Conservation (phyloP, 1,140 invertebrate genomes). For the Procambarus clarkii region DNA sequence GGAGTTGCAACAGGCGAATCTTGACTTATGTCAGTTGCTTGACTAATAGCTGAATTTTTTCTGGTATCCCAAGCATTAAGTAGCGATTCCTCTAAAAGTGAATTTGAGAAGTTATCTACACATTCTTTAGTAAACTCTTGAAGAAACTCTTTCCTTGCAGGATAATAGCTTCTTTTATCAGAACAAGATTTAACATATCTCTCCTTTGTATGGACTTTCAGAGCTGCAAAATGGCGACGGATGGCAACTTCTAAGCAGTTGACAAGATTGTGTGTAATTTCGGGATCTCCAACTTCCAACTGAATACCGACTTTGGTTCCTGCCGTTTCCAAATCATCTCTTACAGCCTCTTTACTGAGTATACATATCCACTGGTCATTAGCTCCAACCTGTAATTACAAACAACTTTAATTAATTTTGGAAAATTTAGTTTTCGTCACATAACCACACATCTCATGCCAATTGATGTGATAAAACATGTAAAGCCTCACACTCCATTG, state of each 20-base stretch:
- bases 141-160: slow-evolving; percentile 33
- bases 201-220: slow-evolving; percentile 11
- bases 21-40: slow-evolving; percentile 38
- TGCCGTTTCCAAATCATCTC: slow-evolving; percentile 38
- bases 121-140: slow-evolving; percentile 55
- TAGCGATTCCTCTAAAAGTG: slow-evolving; percentile 46
- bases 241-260: slow-evolving; percentile 61
- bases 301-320: slow-evolving; percentile 56
- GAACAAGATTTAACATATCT: not conserved
- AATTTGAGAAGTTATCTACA: slow-evolving; percentile 62
- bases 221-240: slow-evolving; percentile 37
- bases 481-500: not conserved
- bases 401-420: not conserved
- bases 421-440: not conserved
- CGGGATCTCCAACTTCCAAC: slow-evolving; percentile 66
- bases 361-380: slow-evolving; percentile 67
- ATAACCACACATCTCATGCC: too few relatives aligned
- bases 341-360: slow-evolving; percentile 61
- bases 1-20: slow-evolving; percentile 35
- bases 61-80: slow-evolving; percentile 52
- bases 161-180: slow-evolving; percentile 1
- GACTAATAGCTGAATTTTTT: slow-evolving; percentile 39
- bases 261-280: slow-evolving; percentile 52
- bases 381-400: slow-evolving; percentile 58
- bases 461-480: not conserved